Evolutionary conservation across 2,888 invertebrate genomes (phyloP), one percentile per base, ranked within the genome.

Genomic region (Adineta ricciae): DNA sequence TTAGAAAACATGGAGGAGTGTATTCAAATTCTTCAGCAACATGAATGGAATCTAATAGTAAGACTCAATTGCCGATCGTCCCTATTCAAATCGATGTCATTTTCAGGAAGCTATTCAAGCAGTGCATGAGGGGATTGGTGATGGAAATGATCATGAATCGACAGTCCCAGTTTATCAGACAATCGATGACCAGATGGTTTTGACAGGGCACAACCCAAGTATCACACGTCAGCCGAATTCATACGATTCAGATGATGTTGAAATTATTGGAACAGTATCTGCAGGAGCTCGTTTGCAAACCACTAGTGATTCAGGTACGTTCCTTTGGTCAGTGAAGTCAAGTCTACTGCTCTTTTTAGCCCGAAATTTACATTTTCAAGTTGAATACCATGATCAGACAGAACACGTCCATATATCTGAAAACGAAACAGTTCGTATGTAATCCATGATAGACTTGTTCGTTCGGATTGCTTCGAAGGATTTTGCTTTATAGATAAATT

Each of bases 1-100:
- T 87, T 90, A 52, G 89, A 89, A 84, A 88, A 90, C 86, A 88
- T 90, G 83, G 89, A 89, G 73, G 88, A 89, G 84, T 89, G 89
- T 86, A 89, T 89, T 36, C 89, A 88, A 21, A 88, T 89, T 56
- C 87, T 90, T 72, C 89, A 89, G 83, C 89, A 89, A 84, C 88
- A 89, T 88, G 88, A 89, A 85, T 90, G 90, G 90, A 89, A 89
- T 86, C 86, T 90, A 78, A 21, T 41, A 41, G 73, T 78, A 78
- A 41, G 3, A 78, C 0, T 73, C 36, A 16, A 36, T 73, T 38
- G 32, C 14, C n/a, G n/a, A n/a, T 73, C 2, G 19, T 73, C 2
- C 7, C 9, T 64, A 27, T 64, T 64, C 2, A 27, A 27, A 64
- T 19, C 7, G 41, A 78, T 78, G 46, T 11, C 5, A 46, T 8